A percentile compares a stretch with the other conserved stretches of the same genome.
These are phyloP conservation scores for Lasioglossum villosulum DNA, from an alignment of 2,888 invertebrate species.

Conservation along the genomic window DNA sequence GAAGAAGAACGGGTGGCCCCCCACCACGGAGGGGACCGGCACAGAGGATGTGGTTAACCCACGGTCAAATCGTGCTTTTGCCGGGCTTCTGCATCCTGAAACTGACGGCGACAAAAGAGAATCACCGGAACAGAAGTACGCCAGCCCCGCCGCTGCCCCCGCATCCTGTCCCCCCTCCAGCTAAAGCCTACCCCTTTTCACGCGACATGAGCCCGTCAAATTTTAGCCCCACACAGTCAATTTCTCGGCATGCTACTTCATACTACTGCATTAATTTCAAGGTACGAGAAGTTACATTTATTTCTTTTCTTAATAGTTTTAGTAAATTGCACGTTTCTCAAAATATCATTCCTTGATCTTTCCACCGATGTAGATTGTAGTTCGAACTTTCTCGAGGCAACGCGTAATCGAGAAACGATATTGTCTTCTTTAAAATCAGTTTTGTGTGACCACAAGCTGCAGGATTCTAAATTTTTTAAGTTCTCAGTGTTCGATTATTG, in stretches of 20 bases:
- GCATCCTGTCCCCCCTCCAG: conserved; percentile 70
- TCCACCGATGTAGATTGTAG: no score
- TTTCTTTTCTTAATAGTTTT: no score
- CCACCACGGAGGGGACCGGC: conserved; percentile 56
- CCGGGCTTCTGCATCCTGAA: conserved; percentile 83
- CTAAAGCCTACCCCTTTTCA: background rate
- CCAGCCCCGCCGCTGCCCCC: conserved; percentile 63
- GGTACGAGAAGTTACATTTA: no score
- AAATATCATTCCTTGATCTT: no score
- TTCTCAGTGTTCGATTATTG: no score
- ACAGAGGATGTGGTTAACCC: conserved; percentile 84
- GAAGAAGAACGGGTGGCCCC: conserved; percentile 68
- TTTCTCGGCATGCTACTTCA: background rate
- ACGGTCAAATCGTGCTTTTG: conserved; percentile 82
- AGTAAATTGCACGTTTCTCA: no score
- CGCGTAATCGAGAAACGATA: no score
- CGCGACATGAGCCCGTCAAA: background rate
- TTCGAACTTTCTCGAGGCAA: no score
- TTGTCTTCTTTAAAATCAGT: no score
- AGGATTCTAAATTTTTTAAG: no score
- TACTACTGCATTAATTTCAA: background rate
- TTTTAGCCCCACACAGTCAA: background rate
- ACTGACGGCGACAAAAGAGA: conserved; percentile 72
- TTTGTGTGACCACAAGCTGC: no score
- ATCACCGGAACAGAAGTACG: conserved; percentile 76